Conservation (phyloP, 2,888 invertebrate genomes). For the Dascillus cervinus region DNA sequence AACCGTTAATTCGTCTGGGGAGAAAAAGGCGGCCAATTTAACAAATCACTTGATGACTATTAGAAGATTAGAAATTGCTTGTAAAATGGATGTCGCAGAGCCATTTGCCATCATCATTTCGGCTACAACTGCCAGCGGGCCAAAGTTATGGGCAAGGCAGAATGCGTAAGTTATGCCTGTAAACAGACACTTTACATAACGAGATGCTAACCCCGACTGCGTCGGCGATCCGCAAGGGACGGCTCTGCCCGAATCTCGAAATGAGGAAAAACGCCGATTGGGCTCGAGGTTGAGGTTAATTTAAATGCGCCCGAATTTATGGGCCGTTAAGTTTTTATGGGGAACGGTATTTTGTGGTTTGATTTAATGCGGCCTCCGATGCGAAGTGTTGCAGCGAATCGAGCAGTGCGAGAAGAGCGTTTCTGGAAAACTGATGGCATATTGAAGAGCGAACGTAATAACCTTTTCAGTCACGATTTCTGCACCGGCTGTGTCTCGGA, state of each 20-base stretch:
- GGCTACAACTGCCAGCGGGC: constrained; percentile 31
- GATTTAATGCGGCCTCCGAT: too few species aligned
- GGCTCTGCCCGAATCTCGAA: constrained; percentile 11
- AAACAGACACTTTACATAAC: constrained; percentile 44
- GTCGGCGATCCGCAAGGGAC: constrained; percentile 21
- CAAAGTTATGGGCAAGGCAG: constrained; percentile 36
- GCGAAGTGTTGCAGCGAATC: too few species aligned
- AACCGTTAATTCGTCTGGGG: too few species aligned
- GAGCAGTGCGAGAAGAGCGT: too few species aligned
- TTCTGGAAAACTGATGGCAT: constrained; percentile 19
- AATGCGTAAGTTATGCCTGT: constrained; percentile 41
- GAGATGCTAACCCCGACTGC: constrained; percentile 40
- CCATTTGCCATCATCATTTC: constrained; percentile 38
- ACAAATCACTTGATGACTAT: constrained; percentile 37
- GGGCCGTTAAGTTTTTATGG: too few species aligned
- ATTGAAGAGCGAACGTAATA: constrained; percentile 30
- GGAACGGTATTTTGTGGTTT: too few species aligned
- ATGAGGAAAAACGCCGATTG: too few species aligned
- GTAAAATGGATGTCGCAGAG: constrained; percentile 35
- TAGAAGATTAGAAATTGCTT: constrained; percentile 37
- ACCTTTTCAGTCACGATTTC: constrained; percentile 38
- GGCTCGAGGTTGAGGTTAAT: too few species aligned
- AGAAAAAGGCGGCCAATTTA: constrained; percentile 27
- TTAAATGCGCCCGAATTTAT: too few species aligned
- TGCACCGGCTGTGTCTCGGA: constrained; percentile 36